Base-by-base conservation (phyloP, 2,888 invertebrate species). In the Euclidia mi region DNA sequence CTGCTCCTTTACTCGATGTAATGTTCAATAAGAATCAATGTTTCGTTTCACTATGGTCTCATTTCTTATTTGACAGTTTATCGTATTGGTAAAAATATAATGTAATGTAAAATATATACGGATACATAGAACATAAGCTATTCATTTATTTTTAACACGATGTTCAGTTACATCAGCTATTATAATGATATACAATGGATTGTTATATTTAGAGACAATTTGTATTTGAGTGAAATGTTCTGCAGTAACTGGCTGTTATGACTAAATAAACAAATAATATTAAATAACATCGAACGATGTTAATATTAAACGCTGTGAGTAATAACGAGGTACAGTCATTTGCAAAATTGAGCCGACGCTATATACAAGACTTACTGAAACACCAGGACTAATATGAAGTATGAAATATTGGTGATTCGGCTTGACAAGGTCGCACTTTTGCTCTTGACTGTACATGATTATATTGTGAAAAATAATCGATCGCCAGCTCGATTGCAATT, bases 1-100 rank as follows among this genome's bases (percentile, higher is more conserved):
- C 29, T 44, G 29, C 10, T 15, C n/a, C 14, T 15, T 28, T 17
- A 61, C 32, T 56, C 58, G 43, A 41, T 53, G 46, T 53, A n/a
- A 57, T 49, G 34, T 70, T 56, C 59, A 52, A 50, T 56, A 67
- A 50, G 50, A 62, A 59, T 29, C 17, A 50, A 49, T 25, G 20
- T 65, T 64, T 71, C 31, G 49, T 61, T 60, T 68, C 70, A 47
- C 60, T 64, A 58, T 64, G 71, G 76, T 78, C 70, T 76, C 69
- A 68, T 65, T 68, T 47, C 48, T 57, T 55, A 52, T 52, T 57
- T 53, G 60, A 70, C 58, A 56, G 48, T 25, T 47, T 43, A 58
- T 64, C 61, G 52, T 46, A 14, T 50, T 61, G 42, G 35, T n/a
- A n/a, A n/a, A n/a, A n/a, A n/a, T n/a, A 58, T 35, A 59, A 52